These are phyloP conservation scores for Psammodynastes pulverulentus DNA, from an alignment of 2,113 vertebrate species.

Conservation along the genomic window DNA sequence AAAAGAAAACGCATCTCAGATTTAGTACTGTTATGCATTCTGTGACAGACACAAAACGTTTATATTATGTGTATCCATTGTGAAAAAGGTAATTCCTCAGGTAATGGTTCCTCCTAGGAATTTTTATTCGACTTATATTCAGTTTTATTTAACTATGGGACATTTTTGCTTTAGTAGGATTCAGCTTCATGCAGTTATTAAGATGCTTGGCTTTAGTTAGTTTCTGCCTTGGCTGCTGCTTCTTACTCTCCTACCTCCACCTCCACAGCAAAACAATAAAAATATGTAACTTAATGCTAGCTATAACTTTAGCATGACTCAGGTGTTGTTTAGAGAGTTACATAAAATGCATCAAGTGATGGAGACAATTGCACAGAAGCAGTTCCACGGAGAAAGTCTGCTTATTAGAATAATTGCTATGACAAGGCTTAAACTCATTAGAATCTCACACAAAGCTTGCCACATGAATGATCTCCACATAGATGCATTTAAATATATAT, in stretches of 20 bases:
- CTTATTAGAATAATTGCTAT: not conserved
- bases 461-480: not conserved
- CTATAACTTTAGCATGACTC: not conserved
- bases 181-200: not conserved
- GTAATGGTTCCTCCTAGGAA: not conserved
- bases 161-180: not conserved
- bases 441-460: not conserved
- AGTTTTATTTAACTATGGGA: not conserved
- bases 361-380: not conserved
- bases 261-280: slow-evolving; percentile 2
- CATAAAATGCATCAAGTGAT: not conserved
- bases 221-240: not conserved
- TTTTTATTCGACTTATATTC: not conserved
- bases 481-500: not conserved
- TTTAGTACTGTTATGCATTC: not conserved
- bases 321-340: not conserved
- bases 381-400: not conserved
- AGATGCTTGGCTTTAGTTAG: not conserved
- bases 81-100: not conserved
- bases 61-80: not conserved
- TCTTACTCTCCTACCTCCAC: not conserved
- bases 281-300: not conserved
- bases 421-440: not conserved
- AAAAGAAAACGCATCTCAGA: not conserved
- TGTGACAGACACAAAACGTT: not conserved